A percentile compares a stretch with the other conserved stretches of the same genome.
Conservation (phyloP, 1,140 invertebrate genomes). For the Halotydeus destructor region DNA sequence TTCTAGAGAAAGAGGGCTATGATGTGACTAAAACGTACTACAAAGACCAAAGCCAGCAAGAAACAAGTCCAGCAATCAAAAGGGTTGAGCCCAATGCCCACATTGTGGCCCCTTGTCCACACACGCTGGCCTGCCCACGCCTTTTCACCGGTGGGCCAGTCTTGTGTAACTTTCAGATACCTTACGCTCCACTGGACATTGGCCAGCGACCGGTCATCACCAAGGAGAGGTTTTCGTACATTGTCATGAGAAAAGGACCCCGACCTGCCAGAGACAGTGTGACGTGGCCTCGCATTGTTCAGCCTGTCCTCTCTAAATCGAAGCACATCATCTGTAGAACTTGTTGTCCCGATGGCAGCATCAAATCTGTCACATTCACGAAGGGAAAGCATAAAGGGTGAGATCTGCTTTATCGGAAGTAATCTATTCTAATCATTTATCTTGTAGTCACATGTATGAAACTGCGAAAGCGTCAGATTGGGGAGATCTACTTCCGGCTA, state of each 20-base stretch:
- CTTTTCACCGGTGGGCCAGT: conserved; percentile 30
- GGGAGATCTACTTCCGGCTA: conserved; percentile 6
- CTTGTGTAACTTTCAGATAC: conserved; percentile 52
- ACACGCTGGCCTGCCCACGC: conserved; percentile 49
- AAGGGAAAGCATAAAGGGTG: conserved; percentile 46
- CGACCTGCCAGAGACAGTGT: conserved; percentile 11
- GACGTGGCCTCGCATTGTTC: conserved; percentile 54
- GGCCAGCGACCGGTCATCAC: conserved; percentile 21
- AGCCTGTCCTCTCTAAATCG: conserved; percentile 37
- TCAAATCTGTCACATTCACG: conserved; percentile 55
- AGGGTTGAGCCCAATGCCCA: conserved; percentile 22
- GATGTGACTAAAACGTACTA: conserved; percentile 31
- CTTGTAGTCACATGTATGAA: conserved; percentile 5
- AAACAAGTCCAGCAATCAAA: background rate
- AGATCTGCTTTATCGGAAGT: too few relatives aligned
- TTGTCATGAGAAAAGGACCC: conserved; percentile 10
- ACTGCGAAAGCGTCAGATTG: background rate
- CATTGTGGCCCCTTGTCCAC: conserved; percentile 58
- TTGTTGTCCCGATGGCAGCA: conserved; percentile 46
- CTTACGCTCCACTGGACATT: conserved; percentile 36
- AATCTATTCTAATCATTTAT: background rate
- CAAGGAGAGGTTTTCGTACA: conserved; percentile 42
- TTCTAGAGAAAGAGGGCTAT: conserved; percentile 27
- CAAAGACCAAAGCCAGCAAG: conserved; percentile 8
- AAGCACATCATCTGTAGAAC: conserved; percentile 50